Base-by-base conservation (phyloP, 2,888 invertebrate genomes). In the Patella pellucida region DNA sequence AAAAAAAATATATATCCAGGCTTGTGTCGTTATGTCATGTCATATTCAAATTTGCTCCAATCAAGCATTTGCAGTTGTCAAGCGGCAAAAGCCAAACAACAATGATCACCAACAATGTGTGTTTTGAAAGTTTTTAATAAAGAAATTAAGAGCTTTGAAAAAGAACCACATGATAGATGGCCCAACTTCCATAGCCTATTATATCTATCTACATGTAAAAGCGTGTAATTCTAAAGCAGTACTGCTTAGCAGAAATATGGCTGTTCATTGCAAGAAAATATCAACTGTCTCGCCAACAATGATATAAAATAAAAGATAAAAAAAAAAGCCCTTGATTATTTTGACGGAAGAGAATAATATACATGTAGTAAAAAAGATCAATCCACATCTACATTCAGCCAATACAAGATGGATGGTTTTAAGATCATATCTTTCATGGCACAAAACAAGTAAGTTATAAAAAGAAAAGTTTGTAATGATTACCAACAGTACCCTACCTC, bases 401-500 rank as follows among this genome's bases (percentile, higher is more conserved):
- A 23, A 23, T 62, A 62, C 23, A 62, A 62, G 62, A 62, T 62
- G 23, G 19, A 23, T 19, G 62, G 23, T 23, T 62, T 15, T 23
- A 62, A 23, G 19, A 19, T 62, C 11, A 62, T 62, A 23, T 62
- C 23, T 19, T 1, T 62, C 62, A 50, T 41, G 31, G 69, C 69
- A 69, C n/a, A n/a, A 52, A 71, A n/a, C 41, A 71, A 15, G n/a
- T 51, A 23, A 41, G 41, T 41, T 41, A 9, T 41, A 41, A 41
- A 41, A 9, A 41, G 41, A 41, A 41, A 9, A 41, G 41, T 41
- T 41, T 9, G 41, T 41, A 9, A 41, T 41, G 41, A 41, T 41
- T 41, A 41, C 41, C 41, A 41, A 41, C 41, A 9, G 19, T 62
- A 23, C 19, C 82, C 76, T 94, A 97, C 97, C 97, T 97, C 97